Evolutionary conservation across 2,797 vertebrate genomes (phyloP).

Genomic region (Lacerta bilineata): DNA sequence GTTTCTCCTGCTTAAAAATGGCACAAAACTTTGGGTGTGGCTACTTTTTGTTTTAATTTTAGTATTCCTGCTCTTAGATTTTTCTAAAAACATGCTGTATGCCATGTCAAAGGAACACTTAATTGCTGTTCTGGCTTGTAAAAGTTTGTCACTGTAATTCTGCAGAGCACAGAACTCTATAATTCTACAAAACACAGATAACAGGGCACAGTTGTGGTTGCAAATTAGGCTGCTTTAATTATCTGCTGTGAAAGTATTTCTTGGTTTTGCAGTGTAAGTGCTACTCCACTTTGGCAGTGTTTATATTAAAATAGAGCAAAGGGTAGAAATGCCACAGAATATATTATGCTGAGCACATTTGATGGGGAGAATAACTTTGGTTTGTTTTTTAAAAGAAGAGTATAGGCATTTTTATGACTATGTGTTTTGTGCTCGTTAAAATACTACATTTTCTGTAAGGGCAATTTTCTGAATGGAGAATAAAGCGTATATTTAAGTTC

Average conservation of each 20-base stretch:
- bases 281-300: constrained; percentile 61
- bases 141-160: constrained; percentile 56
- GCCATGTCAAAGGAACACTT: constrained; percentile 59
- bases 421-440: background rate
- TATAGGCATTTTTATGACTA: background rate
- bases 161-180: constrained; percentile 64
- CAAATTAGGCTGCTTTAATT: constrained; percentile 76
- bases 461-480: background rate
- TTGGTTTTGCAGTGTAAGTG: constrained; percentile 66
- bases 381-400: no score
- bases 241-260: constrained; percentile 61
- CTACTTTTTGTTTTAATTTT: constrained; percentile 60
- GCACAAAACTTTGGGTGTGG: constrained; percentile 43
- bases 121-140: constrained; percentile 63
- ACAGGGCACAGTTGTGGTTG: constrained; percentile 68
- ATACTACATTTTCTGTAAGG: background rate
- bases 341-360: background rate
- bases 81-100: constrained; percentile 39
- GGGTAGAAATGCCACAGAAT: constrained; percentile 31
- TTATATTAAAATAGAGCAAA: constrained; percentile 54
- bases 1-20: constrained; percentile 2
- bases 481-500: background rate
- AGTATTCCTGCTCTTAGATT: constrained; percentile 46
- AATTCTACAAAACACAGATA: constrained; percentile 70
- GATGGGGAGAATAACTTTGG: no score